Base-by-base conservation (phyloP, 2,888 invertebrate species). In the Drosophila emarginata region DNA sequence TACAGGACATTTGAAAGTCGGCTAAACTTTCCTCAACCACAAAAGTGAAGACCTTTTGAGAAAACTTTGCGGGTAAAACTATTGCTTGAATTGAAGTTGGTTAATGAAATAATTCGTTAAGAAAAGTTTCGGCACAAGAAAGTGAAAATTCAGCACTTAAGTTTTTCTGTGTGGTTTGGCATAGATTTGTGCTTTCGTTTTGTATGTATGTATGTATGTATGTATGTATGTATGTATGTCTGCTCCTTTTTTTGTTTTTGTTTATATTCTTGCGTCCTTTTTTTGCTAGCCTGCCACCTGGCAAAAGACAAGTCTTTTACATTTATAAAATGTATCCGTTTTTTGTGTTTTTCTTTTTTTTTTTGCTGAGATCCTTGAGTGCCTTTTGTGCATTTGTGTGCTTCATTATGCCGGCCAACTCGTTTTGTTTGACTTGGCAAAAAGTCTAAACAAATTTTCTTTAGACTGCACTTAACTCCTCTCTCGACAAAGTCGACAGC, bases 61-160 rank as follows among this genome's bases (percentile, higher is more conserved):
- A 45, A 45, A 45, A 45, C 11, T 45, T 45, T 45, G 45, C 14
- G 11, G 21, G 12, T 45, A 4, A 45, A 45, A 45, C 45, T 45
- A 45, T 45, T 45, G 45, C 45, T 45, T 45, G 45, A 85, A 83
- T 87, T 83, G 82, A 76, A 81, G 87, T 83, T 85, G 45, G 82
- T 86, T 86, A 83, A 83, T 83, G 83, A 83, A 83, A 83, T 88
- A 85, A 83, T 83, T 83, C 82, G 86, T 74, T 82, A 69, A 56
- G 67, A 53, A 71, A 83, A 86, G 56, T 76, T 78, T 76, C 57
- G 45, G 39, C 23, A 26, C 54, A 70, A 76, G 86, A 83, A 83
- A 83, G 82, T 87, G 82, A 87, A 83, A 37, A 79, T 68, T 87
- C 65, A 73, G 69, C 81, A 72, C 26, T 87, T 87, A 77, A 74